Conservation (phyloP, 1,140 invertebrate species). For the Plectrocnemia conspersa region DNA sequence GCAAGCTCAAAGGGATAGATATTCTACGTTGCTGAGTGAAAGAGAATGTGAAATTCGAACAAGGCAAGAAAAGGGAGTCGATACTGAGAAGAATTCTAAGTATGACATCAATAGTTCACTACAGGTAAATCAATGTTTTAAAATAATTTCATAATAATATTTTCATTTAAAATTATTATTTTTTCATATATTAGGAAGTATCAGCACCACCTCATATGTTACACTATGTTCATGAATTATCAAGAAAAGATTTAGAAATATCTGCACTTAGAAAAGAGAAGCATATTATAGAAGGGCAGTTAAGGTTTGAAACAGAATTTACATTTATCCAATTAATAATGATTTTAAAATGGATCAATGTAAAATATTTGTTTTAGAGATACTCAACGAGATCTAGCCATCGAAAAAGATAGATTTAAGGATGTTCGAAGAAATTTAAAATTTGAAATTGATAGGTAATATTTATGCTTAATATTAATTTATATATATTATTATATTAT, state of each 20-base stretch:
- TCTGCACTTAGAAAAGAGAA: constrained; percentile 67
- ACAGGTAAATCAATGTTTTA: constrained; percentile 14
- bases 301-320: constrained; percentile 53
- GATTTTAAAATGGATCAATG: constrained; percentile 12
- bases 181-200: constrained; percentile 40
- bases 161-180: not conserved
- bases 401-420: constrained; percentile 50
- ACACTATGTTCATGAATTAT: constrained; percentile 79
- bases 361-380: constrained; percentile 39
- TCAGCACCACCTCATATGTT: constrained; percentile 62
- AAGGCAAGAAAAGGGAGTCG: constrained; percentile 40
- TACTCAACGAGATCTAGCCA: constrained; percentile 46
- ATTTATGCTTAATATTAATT: constrained; percentile 15
- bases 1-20: constrained; percentile 72
- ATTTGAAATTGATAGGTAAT: constrained; percentile 58
- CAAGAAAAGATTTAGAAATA: constrained; percentile 76
- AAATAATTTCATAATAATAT: not conserved
- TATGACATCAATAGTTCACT: constrained; percentile 29
- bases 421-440: constrained; percentile 51
- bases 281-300: constrained; percentile 62
- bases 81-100: constrained; percentile 34
- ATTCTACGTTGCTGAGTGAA: constrained; percentile 69
- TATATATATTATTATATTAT: constrained; percentile 15
- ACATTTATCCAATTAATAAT: constrained; percentile 39
- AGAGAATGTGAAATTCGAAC: constrained; percentile 74